phyloP scores from a whole-genome alignment of 2,888 invertebrate species.

The Diadromus collaris region DNA sequence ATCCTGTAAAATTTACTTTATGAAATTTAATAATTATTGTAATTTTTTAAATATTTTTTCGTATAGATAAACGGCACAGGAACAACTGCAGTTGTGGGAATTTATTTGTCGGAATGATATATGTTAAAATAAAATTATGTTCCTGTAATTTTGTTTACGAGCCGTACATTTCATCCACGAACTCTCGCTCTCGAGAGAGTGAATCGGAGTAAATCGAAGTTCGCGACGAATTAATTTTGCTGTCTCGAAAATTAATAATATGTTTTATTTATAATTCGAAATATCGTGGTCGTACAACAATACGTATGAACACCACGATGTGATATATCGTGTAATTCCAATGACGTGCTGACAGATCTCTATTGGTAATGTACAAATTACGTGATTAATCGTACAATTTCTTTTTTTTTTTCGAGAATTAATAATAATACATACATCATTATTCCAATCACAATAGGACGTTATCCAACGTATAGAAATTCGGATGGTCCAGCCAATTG shows the following conservation, averaged over 20 bases:
- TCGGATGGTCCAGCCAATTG: conserved; percentile 37
- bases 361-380: conserved; percentile 62
- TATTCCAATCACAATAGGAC: conserved; percentile 61
- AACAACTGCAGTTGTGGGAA: neutral
- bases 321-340: conserved; percentile 58
- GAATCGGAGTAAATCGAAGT: neutral
- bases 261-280: conserved; percentile 57
- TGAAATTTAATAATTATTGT: conserved; percentile 16
- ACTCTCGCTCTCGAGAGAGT: neutral
- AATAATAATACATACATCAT: conserved; percentile 57
- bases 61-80: neutral
- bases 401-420: conserved; percentile 27
- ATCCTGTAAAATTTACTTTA: conserved; percentile 41
- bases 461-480: conserved; percentile 45
- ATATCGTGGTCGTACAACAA: conserved; percentile 44
- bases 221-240: conserved; percentile 2
- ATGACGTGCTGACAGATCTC: conserved; percentile 59
- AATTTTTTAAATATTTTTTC: neutral
- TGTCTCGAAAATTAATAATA: conserved; percentile 53
- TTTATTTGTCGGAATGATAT: neutral
- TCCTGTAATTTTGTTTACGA: neutral
- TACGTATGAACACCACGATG: conserved; percentile 53
- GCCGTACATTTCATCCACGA: neutral
- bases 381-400: conserved; percentile 53
- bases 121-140: neutral